Percentiles rank a stretch among this genome's conserved stretches.
These are phyloP conservation scores for Pelecanus crispus DNA, from an alignment of 2,113 vertebrate species.

Conservation along the genomic window DNA sequence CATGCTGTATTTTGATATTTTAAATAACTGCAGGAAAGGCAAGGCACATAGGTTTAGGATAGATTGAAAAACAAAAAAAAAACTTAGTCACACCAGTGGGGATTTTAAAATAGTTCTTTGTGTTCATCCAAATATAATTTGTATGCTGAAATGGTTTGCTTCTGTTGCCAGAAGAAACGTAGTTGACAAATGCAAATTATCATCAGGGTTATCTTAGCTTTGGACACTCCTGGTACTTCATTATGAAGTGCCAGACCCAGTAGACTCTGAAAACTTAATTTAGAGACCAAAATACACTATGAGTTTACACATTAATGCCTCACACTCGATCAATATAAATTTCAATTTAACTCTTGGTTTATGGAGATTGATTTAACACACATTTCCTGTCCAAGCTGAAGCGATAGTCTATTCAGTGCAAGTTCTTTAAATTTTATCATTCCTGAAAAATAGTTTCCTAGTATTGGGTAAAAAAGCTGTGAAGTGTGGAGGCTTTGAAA, in stretches of 20 bases:
- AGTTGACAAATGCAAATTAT: slow-evolving; percentile 28
- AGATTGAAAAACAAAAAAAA: background rate
- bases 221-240: background rate
- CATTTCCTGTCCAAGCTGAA: background rate
- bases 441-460: background rate
- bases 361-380: background rate
- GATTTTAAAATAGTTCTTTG: background rate
- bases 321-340: background rate
- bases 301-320: background rate
- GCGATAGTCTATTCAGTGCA: background rate
- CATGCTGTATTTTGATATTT: background rate
- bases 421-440: background rate
- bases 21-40: background rate
- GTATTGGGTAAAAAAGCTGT: background rate
- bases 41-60: background rate
- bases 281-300: background rate
- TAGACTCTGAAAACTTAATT: background rate
- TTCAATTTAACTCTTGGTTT: background rate
- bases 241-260: background rate
- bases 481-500: background rate
- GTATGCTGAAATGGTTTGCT: background rate
- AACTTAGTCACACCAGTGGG: background rate
- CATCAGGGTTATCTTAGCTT: background rate
- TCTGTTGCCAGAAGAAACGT: slow-evolving; percentile 12
- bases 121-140: background rate